Evolutionary conservation across 2,113 vertebrate genomes (phyloP), one percentile per base, ranked within the genome.

Genomic region (Tretioscincus oriximinensis): DNA sequence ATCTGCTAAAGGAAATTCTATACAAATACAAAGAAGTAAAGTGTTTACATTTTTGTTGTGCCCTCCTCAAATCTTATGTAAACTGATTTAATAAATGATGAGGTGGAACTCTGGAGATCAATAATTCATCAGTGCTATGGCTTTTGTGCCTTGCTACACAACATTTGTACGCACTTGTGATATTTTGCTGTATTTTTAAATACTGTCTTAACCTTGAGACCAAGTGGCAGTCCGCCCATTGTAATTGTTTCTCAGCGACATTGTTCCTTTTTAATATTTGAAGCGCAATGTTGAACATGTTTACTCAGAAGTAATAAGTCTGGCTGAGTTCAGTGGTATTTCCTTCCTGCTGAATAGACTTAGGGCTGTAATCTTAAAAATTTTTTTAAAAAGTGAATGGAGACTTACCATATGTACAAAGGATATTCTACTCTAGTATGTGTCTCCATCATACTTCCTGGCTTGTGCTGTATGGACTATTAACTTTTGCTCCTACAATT

Each of bases 171-270:
- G 73, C 67, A 75, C 20, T 85, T 1, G 0, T 61, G 89, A 85
- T 86, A 83, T 89, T 92, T 92, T 88, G 83, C 73, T 89, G 69
- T 14, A 73, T 89, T 93, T 92, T 91, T 49, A 89, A 92, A 87
- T 83, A 88, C 31, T 35, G 90, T 87, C 90, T 90, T 82, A 89
- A 90, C 78, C 88, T 91, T 2, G 3, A 73, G 81, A 90, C 73
- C 73, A 67, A 41, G 69, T 88, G 86, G 87, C 90, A 82, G 9
- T 12, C 6, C 86, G 65, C 84, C 87, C 85, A 64, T 75, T 88
- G 49, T 81, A 87, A 81, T 73, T 92, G 91, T 92, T 86, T 90
- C 76, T 77, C 80, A 63, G 29, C 77, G 81, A 86, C 51, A 80
- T 47, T 81, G 90, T 91, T 89, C 77, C 24, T 21, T 4, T 63